Base-by-base conservation (phyloP, 2,888 invertebrate genomes). In the Rhabditoides inermis region DNA sequence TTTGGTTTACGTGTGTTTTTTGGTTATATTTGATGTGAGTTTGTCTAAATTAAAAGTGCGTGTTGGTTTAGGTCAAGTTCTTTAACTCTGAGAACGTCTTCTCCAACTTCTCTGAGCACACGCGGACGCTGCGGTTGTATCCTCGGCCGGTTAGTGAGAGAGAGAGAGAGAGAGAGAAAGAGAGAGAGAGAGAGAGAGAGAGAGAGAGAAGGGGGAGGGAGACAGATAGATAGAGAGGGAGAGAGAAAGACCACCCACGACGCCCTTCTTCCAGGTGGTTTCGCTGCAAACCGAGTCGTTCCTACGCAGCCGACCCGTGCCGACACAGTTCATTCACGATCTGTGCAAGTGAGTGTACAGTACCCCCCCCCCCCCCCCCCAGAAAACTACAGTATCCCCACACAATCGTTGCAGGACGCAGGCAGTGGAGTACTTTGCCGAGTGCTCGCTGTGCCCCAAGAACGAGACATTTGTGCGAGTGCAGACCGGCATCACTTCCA, bases 361-460 rank as follows among this genome's bases (percentile, higher is more conserved):
- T 40, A n/a, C 15, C 40, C n/a, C 6, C 20, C 10, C 7, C 22
- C 6, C 15, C 20, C n/a, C 10, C n/a, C 20, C n/a, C 10, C 22
- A 10, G n/a, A 7, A 10, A 22, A 27, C 12, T 12, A 44, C 1
- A 7, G 44, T 18, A 26, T 22, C 12, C n/a, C 26, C 15, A n/a
- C n/a, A n/a, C n/a, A n/a, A n/a, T n/a, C 23, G 23, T 41, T 57
- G 39, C 41, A 65, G 68, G 26, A 73, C 70, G 1, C 78, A 87
- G 84, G 95, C 98, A 0, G 95, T 98, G 1, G 98, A 99, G 78
- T 99, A 90, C 79, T 83, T 95, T 63, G 95, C 95, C 0, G 98
- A 99, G 79, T 98, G 95, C 91, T 90, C 90, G 0, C 81, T 99
- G 12, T 90, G 91, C 1, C 98, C 98, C 0, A 88, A 86, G 70